A percentile compares a stretch with the other conserved stretches of the same genome.
phyloP scores from a whole-genome alignment of 2,797 vertebrate species.

The Schizothorax lantsangensis region DNA sequence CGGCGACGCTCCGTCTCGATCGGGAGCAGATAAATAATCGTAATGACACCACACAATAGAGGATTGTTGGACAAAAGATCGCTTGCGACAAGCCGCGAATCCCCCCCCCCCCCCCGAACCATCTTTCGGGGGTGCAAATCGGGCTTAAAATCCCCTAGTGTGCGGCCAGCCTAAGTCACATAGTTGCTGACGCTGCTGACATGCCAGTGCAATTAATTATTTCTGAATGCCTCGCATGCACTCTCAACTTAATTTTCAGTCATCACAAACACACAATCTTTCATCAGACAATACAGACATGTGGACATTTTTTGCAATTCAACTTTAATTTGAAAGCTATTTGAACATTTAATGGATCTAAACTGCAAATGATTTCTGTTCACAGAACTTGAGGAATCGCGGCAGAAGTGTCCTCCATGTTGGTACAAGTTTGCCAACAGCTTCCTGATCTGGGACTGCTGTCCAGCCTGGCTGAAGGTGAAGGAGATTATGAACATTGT shows the following conservation, averaged over 20 bases:
- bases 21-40: no score
- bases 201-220: conserved; percentile 15
- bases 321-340: background rate
- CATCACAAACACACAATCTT: background rate
- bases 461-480: conserved; percentile 89
- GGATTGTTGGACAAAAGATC: no score
- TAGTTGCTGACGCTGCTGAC: conserved; percentile 7
- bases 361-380: background rate
- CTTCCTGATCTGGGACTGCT: conserved; percentile 97
- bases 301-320: background rate
- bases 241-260: background rate
- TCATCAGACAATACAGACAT: background rate
- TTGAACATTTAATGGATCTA: background rate
- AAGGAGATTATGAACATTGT: conserved; percentile 88
- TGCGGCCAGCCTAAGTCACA: background rate
- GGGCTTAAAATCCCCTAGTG: no score
- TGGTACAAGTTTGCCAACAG: conserved; percentile 98
- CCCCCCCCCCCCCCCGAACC: no score
- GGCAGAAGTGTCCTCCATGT: conserved; percentile 96
- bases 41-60: no score
- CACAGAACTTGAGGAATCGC: conserved; percentile 95
- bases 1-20: no score
- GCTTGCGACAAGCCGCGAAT: no score
- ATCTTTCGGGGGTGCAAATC: no score
- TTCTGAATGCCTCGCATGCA: background rate